phyloP scores from a whole-genome alignment of 2,888 invertebrate genomes.

The Stenoptilia bipunctidactyla region DNA sequence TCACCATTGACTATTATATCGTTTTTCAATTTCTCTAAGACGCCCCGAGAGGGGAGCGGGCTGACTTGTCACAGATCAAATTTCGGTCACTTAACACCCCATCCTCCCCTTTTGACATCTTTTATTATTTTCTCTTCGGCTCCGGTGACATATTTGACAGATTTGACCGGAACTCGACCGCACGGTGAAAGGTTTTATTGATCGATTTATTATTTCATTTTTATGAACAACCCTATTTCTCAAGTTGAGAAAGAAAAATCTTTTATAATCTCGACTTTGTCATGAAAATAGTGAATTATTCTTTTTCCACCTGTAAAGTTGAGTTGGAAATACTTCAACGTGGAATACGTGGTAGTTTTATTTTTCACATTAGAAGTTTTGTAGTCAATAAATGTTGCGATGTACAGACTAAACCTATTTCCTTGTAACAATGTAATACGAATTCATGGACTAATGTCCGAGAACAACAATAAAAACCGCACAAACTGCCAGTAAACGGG shows the following conservation, averaged over 20 bases:
- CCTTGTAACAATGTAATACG: not conserved
- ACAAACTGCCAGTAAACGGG: too few relatives aligned
- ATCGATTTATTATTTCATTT: conserved; percentile 67
- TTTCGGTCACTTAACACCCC: conserved; percentile 53
- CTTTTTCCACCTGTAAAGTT: too few relatives aligned
- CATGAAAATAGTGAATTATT: too few relatives aligned
- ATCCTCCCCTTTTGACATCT: conserved; percentile 17
- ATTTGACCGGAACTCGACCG: conserved; percentile 39
- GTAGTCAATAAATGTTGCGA: too few relatives aligned
- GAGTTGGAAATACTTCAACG: too few relatives aligned
- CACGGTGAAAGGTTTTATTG: conserved; percentile 56
- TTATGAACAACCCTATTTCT: conserved; percentile 68
- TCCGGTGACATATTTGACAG: conserved; percentile 55
- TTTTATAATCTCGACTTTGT: too few relatives aligned
- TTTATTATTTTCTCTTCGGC: conserved; percentile 25
- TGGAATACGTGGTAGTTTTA: too few relatives aligned
- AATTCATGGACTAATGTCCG: conserved; percentile 11
- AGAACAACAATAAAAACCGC: conserved; percentile 13
- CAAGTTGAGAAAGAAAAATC: conserved; percentile 39
- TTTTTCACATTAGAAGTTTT: too few relatives aligned
- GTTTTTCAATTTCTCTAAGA: conserved; percentile 34
- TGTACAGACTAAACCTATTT: not conserved
- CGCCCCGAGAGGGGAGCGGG: not conserved
- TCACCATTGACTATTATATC: not conserved
- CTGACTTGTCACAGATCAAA: conserved; percentile 48